Evolutionary conservation across 2,113 vertebrate genomes (phyloP).

Genomic region (Scalopus aquaticus): DNA sequence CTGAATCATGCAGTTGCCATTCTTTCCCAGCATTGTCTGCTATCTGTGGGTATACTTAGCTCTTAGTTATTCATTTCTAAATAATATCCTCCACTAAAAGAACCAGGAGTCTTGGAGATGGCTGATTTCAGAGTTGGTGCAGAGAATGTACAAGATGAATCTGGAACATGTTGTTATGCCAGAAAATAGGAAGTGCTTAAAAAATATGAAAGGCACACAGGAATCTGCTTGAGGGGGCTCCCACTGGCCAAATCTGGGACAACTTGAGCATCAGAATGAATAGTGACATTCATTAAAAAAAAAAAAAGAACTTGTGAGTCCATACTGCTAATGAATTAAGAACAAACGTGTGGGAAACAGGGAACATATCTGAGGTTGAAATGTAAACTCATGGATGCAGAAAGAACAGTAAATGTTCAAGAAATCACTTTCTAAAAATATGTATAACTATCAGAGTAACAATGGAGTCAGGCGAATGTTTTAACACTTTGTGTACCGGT

Average conservation of each 20-base stretch:
- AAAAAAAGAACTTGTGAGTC: not conserved
- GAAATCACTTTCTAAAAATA: not conserved
- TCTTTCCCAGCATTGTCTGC: not conserved
- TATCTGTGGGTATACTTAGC: not conserved
- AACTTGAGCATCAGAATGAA: not conserved
- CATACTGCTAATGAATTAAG: not conserved
- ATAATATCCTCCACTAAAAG: not conserved
- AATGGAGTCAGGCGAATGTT: not conserved
- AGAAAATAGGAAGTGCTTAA: not conserved
- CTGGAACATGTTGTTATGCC: not conserved
- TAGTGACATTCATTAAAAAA: not conserved
- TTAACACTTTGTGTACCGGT: too few relatives aligned
- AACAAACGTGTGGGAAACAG: not conserved
- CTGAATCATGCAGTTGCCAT: not conserved
- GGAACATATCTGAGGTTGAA: not conserved
- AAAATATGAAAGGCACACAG: not conserved
- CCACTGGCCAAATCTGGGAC: not conserved
- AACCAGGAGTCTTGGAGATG: not conserved
- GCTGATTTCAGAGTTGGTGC: not conserved
- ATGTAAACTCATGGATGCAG: not conserved
- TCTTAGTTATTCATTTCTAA: not conserved
- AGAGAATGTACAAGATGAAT: not conserved
- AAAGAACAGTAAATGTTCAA: not conserved
- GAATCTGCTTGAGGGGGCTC: not conserved
- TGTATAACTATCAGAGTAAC: not conserved